Evolutionary conservation across 2,797 vertebrate genomes (phyloP).

Genomic region (Protosalanx chinensis): DNA sequence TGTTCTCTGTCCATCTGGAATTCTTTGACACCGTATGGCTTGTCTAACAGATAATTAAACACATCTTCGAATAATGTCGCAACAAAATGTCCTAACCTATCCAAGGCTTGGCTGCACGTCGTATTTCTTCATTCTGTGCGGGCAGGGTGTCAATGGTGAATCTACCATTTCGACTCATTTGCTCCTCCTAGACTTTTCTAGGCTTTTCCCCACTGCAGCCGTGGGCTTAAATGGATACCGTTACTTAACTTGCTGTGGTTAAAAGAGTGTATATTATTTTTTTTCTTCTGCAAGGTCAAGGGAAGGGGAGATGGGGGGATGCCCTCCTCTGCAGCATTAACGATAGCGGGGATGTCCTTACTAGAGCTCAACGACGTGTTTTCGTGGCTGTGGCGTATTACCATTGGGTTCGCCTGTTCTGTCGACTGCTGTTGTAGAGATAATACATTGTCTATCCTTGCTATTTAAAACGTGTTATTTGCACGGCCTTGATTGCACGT

Average conservation of each 20-base stretch:
- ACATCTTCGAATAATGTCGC: background rate
- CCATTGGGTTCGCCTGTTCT: conserved; percentile 10
- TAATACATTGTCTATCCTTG: conserved; percentile 23
- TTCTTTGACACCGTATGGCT: background rate
- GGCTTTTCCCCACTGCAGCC: background rate
- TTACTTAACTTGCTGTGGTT: background rate
- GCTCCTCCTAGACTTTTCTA: too few relatives aligned
- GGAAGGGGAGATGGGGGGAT: conserved; percentile 46
- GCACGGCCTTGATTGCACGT: conserved; percentile 6
- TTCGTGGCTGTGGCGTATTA: conserved; percentile 14
- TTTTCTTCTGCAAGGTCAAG: conserved; percentile 55
- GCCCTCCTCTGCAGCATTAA: conserved; percentile 40
- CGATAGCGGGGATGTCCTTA: conserved; percentile 20
- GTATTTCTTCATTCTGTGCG: background rate
- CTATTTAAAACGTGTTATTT: conserved; percentile 23
- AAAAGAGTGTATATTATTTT: conserved; percentile 7
- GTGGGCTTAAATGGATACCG: background rate
- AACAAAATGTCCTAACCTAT: background rate
- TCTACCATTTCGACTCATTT: background rate
- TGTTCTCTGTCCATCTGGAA: background rate
- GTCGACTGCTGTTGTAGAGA: conserved; percentile 15
- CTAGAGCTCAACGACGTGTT: conserved; percentile 6
- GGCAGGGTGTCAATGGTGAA: background rate
- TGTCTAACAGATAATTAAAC: background rate
- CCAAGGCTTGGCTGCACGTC: background rate